These are phyloP conservation scores for Junonia oenone DNA, from an alignment of 2,888 invertebrate genomes.

Conservation along the genomic window DNA sequence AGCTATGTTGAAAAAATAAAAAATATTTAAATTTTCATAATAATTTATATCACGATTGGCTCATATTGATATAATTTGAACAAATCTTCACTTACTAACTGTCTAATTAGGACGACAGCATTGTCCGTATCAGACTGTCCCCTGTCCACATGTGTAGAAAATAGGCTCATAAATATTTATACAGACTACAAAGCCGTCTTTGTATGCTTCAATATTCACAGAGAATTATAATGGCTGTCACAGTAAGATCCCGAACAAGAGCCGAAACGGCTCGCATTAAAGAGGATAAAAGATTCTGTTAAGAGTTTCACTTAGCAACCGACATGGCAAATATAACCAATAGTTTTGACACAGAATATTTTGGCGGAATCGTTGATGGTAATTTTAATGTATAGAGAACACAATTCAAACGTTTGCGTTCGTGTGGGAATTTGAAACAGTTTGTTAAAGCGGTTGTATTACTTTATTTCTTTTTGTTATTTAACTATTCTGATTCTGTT, in stretches of 20 bases:
- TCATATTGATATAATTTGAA: constrained; percentile 44
- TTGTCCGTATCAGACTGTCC: constrained; percentile 62
- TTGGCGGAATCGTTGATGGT: constrained; percentile 49
- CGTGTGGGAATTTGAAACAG: constrained; percentile 33
- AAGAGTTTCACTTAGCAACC: constrained; percentile 69
- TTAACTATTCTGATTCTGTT: constrained; percentile 40
- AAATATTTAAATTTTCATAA: too few relatives aligned
- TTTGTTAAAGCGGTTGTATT: constrained; percentile 23
- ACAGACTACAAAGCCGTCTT: constrained; percentile 66
- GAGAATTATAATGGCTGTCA: constrained; percentile 76
- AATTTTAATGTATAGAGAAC: constrained; percentile 36
- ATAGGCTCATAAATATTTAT: constrained; percentile 78
- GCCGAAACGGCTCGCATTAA: constrained; percentile 71
- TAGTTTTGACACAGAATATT: constrained; percentile 60
- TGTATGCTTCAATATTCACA: constrained; percentile 72
- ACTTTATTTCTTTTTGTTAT: constrained; percentile 35
- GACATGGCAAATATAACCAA: constrained; percentile 59
- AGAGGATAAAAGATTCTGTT: constrained; percentile 65
- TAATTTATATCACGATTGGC: too few relatives aligned
- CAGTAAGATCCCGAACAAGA: constrained; percentile 72
- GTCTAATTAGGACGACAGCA: constrained; percentile 68
- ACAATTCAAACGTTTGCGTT: constrained; percentile 44
- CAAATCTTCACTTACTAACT: constrained; percentile 65
- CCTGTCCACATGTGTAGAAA: constrained; percentile 70
- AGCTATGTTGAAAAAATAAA: too few relatives aligned